Evolutionary conservation across 2,888 invertebrate species (phyloP).

Genomic region (Liodrosophila aerea): DNA sequence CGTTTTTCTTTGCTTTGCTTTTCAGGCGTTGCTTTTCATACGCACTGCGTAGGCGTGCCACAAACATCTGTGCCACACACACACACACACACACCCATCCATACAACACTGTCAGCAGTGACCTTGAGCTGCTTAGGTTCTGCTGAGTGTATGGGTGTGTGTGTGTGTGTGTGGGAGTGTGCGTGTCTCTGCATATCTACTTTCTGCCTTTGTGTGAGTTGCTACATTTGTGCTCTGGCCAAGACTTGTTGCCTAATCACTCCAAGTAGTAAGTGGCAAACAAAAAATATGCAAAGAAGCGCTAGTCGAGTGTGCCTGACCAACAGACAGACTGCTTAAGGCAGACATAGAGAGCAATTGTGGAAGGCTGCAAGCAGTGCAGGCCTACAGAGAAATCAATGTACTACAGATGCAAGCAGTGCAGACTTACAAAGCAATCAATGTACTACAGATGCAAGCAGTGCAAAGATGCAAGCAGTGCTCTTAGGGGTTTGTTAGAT

Average conservation of each 20-base stretch:
- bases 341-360: too few species aligned
- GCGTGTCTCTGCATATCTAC: slow-evolving; percentile 16
- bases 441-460: too few species aligned
- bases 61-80: slow-evolving; percentile 36
- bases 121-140: slow-evolving; percentile 64
- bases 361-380: too few species aligned
- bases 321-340: too few species aligned
- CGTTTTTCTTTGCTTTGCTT: slow-evolving; percentile 2
- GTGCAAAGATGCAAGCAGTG: too few species aligned
- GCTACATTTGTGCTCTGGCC: slow-evolving; percentile 2
- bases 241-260: slow-evolving; percentile 43
- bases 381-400: too few species aligned
- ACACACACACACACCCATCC: neutral
- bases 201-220: slow-evolving; percentile 2
- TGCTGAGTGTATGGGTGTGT: slow-evolving; percentile 22
- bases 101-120: slow-evolving; percentile 55
- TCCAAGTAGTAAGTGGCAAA: too few species aligned
- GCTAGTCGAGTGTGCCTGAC: neutral
- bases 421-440: too few species aligned
- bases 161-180: slow-evolving; percentile 6
- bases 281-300: neutral
- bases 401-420: too few species aligned
- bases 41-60: slow-evolving; percentile 4
- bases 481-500: too few species aligned
- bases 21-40: neutral